phyloP scores from a whole-genome alignment of 2,113 vertebrate genomes.

The Urocitellus parryii region DNA sequence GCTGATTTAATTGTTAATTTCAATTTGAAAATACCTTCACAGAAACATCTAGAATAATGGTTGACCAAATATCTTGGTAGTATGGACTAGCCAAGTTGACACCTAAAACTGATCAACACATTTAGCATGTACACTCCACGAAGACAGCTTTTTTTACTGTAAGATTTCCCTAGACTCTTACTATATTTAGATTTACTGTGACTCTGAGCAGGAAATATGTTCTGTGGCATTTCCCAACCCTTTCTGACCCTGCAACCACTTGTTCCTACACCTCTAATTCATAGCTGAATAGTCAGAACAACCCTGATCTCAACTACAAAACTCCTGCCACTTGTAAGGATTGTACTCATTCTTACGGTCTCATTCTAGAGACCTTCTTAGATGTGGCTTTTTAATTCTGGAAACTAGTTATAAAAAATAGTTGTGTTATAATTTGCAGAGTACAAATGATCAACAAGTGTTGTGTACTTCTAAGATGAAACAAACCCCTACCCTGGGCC shows the following conservation, averaged over 20 bases:
- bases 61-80: background rate
- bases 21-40: background rate
- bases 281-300: background rate
- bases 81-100: background rate
- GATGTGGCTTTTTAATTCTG: background rate
- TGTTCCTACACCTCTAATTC: background rate
- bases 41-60: background rate
- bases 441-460: background rate
- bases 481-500: background rate
- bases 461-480: background rate
- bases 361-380: background rate
- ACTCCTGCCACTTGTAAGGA: background rate
- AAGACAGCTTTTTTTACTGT: background rate
- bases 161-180: background rate
- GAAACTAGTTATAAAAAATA: background rate
- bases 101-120: background rate
- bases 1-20: background rate
- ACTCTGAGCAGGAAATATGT: background rate
- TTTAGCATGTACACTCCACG: background rate
- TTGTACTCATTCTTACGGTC: background rate
- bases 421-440: background rate
- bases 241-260: background rate
- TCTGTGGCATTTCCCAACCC: background rate
- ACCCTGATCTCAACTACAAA: background rate
- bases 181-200: background rate